Base-by-base conservation (phyloP, 1,140 invertebrate species). In the Trichomalopsis sarcophagae region DNA sequence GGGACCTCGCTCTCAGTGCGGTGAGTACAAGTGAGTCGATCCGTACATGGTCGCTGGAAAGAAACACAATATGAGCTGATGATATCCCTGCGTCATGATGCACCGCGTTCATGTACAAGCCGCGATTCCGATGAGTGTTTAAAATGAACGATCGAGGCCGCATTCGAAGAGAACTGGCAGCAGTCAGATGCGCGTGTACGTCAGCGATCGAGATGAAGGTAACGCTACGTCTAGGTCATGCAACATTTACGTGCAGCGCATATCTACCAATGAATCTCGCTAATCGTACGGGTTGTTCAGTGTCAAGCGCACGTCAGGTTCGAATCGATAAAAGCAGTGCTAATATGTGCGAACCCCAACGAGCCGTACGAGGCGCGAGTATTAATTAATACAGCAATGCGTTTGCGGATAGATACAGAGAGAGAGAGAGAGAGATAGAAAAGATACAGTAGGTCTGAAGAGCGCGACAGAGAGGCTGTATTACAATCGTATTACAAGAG, bases 1-100 rank as follows among this genome's bases (percentile, higher is more conserved):
- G n/a, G n/a, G n/a, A 87, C 87, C 88, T 88, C 87, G 88, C 83
- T 91, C 87, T 93, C 90, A 92, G 88, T 90, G 90, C 87, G 88
- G 86, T 86, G 90, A 91, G 86, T 92, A 92, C 90, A 90, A 88
- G 90, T 92, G 90, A 87, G 88, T 88, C 77, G 91, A 90, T 87
- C 92, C 92, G 87, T 91, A 91, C 88, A 92, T 90, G 87, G 89
- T 88, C 75, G 88, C 92, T 93, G 91, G 91, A 93, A 93, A 92
- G 85, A 93, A 92, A 91, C 84, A 91, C 78, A 90, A 80, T 86
- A 88, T 89, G 88, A 89, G 84, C 87, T 84, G 81, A 87, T 88
- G 87, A 87, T 81, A 84, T 71, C 40, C 33, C 33, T 33, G 33
- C 33, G 33, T 33, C 47, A 82, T 23, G 23, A 21, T n/a, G 7